Evolutionary conservation across 2,888 invertebrate genomes (phyloP), one percentile per base, ranked within the genome.

Genomic region (Pollenia labialis): DNA sequence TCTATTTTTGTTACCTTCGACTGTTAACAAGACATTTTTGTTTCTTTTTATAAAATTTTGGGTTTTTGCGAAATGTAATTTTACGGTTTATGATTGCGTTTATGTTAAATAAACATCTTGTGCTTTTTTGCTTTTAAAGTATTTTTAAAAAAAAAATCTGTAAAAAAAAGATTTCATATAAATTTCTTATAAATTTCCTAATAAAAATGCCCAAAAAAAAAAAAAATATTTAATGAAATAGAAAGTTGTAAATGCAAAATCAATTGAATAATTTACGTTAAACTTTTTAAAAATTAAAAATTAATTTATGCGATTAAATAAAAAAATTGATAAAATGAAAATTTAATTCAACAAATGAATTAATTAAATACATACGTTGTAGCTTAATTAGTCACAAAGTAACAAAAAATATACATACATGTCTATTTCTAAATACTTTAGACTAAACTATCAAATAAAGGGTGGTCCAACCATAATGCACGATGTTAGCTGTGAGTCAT

Each of bases 61-160:
- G 16, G n/a, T 16, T 46, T 85, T 85, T 71, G 66, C 76, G 54
- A 80, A 85, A 75, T 75, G 80, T 85, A 79, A 85, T 85, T 86
- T 86, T 82, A 82, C 85, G 85, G 74, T 82, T 79, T 75, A 64
- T 86, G 82, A 46, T 72, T 76, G 66, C 81, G 84, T 87, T 87
- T 86, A 82, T 86, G 85, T 69, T 77, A 82, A 86, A 82, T 81
- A 75, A 62, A 6, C 32, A 32, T 32, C 32, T 32, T 23, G 9
- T 62, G 60, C 2, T 71, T 71, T 60, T 79, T 64, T 64, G 52
- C 8, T 18, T 62, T 68, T 16, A 71, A 66, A 72, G 6, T 23
- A 79, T 72, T 56, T 64, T 23, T 23, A 2, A 23, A 71, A 42
- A 46, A 2, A 32, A 32, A 32, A 32, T 32, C 32, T 6, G 32